Evolutionary conservation across 2,888 invertebrate genomes (phyloP).

Genomic region (Epistrophella euchroma): DNA sequence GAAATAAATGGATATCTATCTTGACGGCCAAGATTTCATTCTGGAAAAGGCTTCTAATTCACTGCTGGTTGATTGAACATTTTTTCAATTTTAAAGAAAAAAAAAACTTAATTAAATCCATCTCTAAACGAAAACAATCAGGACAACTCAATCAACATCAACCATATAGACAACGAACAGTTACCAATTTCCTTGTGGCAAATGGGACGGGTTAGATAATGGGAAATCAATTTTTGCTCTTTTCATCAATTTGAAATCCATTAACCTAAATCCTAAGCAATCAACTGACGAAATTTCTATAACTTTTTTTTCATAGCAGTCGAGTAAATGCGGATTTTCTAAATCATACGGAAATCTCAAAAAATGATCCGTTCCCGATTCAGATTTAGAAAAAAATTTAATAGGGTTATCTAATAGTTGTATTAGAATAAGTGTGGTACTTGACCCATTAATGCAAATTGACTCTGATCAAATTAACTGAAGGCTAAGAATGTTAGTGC

Average conservation of each 20-base stretch:
- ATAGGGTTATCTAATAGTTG: too few species aligned
- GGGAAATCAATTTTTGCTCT: background rate
- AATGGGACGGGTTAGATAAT: background rate
- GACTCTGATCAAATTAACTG: too few species aligned
- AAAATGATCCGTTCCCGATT: too few species aligned
- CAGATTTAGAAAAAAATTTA: too few species aligned
- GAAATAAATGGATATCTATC: background rate
- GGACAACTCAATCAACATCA: background rate
- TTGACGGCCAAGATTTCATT: background rate
- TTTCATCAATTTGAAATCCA: slow-evolving; percentile 24
- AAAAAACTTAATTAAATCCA: background rate
- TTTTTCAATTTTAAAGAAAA: slow-evolving; percentile 9
- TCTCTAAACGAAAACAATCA: slow-evolving; percentile 26
- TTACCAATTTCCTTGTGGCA: slow-evolving; percentile 9
- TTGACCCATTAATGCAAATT: too few species aligned
- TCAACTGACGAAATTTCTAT: background rate
- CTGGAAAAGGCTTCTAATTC: background rate
- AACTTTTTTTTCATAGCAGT: background rate
- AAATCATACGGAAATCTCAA: too few species aligned
- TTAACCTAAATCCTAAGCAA: slow-evolving; percentile 31
- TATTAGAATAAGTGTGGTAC: too few species aligned
- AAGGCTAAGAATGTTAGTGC: too few species aligned
- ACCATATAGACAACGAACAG: background rate
- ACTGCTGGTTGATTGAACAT: slow-evolving; percentile 5
- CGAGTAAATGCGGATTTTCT: background rate